phyloP scores from a whole-genome alignment of 1,140 invertebrate species.

The Dendroctonus ponderosae region DNA sequence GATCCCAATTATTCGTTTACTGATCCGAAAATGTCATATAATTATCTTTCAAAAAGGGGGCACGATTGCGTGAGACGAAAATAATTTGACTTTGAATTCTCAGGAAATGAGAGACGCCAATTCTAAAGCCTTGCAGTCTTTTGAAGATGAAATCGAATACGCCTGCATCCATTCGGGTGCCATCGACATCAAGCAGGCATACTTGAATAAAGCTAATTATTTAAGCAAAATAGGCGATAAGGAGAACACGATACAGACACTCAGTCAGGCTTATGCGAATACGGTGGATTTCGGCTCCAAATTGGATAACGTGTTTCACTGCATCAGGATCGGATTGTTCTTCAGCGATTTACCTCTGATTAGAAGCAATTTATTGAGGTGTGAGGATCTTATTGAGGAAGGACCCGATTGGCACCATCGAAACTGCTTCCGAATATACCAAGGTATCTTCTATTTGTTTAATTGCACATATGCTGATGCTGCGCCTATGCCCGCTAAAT shows the following conservation, averaged over 20 bases:
- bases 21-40: too few relatives aligned
- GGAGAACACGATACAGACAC: conserved; percentile 64
- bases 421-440: conserved; percentile 91
- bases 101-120: conserved; percentile 82
- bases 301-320: conserved; percentile 85
- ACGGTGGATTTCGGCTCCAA: conserved; percentile 85
- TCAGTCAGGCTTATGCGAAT: conserved; percentile 84
- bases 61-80: too few relatives aligned
- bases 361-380: conserved; percentile 23
- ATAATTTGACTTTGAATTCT: conserved; percentile 54
- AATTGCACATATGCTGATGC: too few relatives aligned
- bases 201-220: conserved; percentile 87
- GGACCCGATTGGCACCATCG: conserved; percentile 97
- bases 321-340: conserved; percentile 86
- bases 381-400: conserved; percentile 75
- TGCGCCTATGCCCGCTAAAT: too few relatives aligned
- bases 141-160: conserved; percentile 87
- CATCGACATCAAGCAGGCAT: conserved; percentile 81
- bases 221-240: conserved; percentile 95
- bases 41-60: too few relatives aligned
- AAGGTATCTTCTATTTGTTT: conserved; percentile 59
- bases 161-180: conserved; percentile 87
- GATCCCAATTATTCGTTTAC: too few relatives aligned
- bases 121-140: conserved; percentile 69
- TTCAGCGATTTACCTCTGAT: conserved; percentile 76